Percentiles rank a stretch among this genome's conserved stretches.
Evolutionary conservation across 2,797 vertebrate genomes (phyloP).

Genomic region (Phalloptychus januarius): DNA sequence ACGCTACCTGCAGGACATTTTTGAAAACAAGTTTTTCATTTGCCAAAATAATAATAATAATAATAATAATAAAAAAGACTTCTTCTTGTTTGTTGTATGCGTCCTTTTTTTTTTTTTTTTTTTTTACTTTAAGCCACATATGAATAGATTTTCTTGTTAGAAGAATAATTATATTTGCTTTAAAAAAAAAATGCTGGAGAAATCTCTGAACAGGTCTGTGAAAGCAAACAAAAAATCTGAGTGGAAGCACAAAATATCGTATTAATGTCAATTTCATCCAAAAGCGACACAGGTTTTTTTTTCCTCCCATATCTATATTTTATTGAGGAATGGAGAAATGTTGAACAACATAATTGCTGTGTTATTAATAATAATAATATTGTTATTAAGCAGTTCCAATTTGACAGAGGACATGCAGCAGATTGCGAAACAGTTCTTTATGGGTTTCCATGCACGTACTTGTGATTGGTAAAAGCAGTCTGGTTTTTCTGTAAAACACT

Average conservation of each 20-base stretch:
- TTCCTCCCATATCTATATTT: slow-evolving; percentile 31
- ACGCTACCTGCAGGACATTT: slow-evolving; percentile 12
- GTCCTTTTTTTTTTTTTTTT: neutral
- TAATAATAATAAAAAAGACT: slow-evolving; percentile 36
- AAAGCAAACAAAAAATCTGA: neutral
- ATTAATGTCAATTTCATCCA: neutral
- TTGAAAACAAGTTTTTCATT: slow-evolving; percentile 50
- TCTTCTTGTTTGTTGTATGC: slow-evolving; percentile 34
- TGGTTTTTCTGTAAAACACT: slow-evolving; percentile 69
- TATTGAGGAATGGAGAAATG: slow-evolving; percentile 37
- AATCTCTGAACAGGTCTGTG: neutral
- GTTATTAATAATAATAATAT: slow-evolving; percentile 18
- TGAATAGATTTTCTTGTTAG: neutral
- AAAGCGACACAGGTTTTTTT: neutral
- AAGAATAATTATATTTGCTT: neutral
- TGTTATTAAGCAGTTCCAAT: slow-evolving; percentile 43
- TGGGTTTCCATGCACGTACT: slow-evolving; percentile 47
- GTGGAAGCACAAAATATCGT: neutral
- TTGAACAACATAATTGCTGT: slow-evolving; percentile 51
- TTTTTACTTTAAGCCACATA: neutral
- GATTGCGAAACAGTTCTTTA: slow-evolving; percentile 55
- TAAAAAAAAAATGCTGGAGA: neutral
- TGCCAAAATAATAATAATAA: slow-evolving; percentile 55
- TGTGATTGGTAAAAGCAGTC: slow-evolving; percentile 46
- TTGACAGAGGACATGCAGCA: slow-evolving; percentile 62